Base-by-base conservation (phyloP, 2,888 invertebrate genomes). In the Lathronympha strigana region DNA sequence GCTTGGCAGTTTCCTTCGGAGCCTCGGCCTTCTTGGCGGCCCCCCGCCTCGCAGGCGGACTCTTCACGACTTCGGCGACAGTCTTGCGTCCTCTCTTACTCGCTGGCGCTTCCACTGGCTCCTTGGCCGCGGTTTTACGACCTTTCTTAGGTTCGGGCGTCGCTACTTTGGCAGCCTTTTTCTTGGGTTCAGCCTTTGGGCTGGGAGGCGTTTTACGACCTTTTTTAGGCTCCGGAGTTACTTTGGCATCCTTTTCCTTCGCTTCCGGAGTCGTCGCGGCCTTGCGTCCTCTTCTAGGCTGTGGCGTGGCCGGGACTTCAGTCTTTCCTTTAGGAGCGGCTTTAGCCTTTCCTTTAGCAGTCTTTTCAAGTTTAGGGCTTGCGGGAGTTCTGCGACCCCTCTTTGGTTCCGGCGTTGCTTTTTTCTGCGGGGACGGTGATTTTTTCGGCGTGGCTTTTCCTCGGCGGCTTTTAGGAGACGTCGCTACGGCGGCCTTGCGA, bases 171-270 rank as follows among this genome's bases (percentile, higher is more conserved):
- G 21, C 45, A 19, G 2, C 17, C n/a, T 28, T 31, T 4, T 13
- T 4, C 21, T 13, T 21, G 0, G 45, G 13, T 11, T 45, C 45
- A 1, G 45, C 21, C 21, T 28, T 28, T 2, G 31, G 28, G 0
- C 9, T 19, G 21, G 21, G 0, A 0, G 60, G 55, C 11, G 68
- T 68, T 61, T 72, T 77, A 0, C 78, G 74, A 0, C 74, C 68
- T 25, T 67, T 67, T 49, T 66, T 76, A 0, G 71, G 57, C 51
- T 67, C 63, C 0, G 25, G 55, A 28, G 69, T 67, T 2, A 21
- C 13, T 51, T 28, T 28, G 15, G 11, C 28, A 11, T 5, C 1
- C 28, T 50, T 50, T 15, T 25, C 23, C 47, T 33, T 38, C 1
- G 40, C 9, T 28, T 50, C 49, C 9, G 49, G 49, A 11, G 49